Evolutionary conservation across 2,113 vertebrate genomes (phyloP).

Genomic region (Cranoglanis bouderius): DNA sequence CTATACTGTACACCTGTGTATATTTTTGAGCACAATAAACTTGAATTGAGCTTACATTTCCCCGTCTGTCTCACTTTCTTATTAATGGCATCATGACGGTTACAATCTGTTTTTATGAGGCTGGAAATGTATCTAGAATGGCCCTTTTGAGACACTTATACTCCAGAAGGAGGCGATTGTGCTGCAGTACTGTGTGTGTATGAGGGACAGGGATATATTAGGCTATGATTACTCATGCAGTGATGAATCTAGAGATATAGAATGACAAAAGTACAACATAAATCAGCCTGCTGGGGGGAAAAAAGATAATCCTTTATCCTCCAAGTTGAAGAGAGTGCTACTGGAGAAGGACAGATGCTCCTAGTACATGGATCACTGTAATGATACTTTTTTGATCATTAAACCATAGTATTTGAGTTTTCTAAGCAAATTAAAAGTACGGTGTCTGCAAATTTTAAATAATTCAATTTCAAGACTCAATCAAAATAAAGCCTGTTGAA

Average conservation of each 20-base stretch:
- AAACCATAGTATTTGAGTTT: neutral
- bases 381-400: neutral
- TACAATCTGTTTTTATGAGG: constrained; percentile 25
- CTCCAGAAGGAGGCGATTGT: neutral
- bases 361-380: neutral
- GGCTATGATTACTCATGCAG: neutral
- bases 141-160: neutral
- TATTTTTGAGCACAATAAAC: neutral
- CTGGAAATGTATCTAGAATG: neutral
- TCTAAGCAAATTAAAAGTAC: neutral
- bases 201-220: neutral
- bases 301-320: neutral
- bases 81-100: constrained; percentile 23
- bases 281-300: neutral
- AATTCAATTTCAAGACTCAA: neutral
- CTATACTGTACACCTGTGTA: constrained; percentile 10
- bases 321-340: neutral
- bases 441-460: neutral
- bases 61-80: constrained; percentile 16
- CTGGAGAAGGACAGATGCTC: neutral
- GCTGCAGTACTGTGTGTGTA: neutral
- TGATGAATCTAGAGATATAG: neutral
- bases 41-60: neutral
- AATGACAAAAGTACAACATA: neutral
- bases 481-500: neutral